Evolutionary conservation across 2,113 vertebrate species (phyloP).

Genomic region (Egretta garzetta): DNA sequence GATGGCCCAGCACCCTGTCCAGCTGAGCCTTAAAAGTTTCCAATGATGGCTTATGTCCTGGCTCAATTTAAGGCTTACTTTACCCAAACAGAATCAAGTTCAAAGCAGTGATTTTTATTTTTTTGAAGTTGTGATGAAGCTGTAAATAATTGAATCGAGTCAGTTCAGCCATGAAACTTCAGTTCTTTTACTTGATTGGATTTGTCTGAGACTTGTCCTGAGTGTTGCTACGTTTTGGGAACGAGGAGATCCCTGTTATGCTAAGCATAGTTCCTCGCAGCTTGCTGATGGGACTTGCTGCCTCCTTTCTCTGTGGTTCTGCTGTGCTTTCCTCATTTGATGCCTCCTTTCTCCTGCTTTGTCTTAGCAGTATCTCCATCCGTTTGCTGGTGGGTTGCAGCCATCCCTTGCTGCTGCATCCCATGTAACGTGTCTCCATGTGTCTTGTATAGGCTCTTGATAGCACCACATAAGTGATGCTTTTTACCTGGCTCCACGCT

Average conservation of each 20-base stretch:
- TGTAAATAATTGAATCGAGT: not conserved
- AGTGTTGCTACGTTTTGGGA: not conserved
- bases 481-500: not conserved
- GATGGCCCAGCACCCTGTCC: too few relatives aligned
- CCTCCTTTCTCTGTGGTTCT: not conserved
- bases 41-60: not conserved
- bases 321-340: not conserved
- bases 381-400: not conserved
- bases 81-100: not conserved
- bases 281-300: not conserved
- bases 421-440: not conserved
- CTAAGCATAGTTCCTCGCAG: not conserved
- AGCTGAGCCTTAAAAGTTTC: too few relatives aligned
- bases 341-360: not conserved
- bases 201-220: not conserved
- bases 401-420: not conserved
- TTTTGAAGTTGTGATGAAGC: conserved; percentile 1
- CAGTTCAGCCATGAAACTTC: not conserved
- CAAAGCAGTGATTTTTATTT: not conserved
- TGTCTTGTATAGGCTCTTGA: not conserved
- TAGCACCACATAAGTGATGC: not conserved
- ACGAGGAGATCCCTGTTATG: not conserved
- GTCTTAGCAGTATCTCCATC: not conserved
- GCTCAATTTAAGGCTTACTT: not conserved
- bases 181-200: not conserved